Evolutionary conservation across 2,888 invertebrate genomes (phyloP).

Genomic region (Mantis religiosa): DNA sequence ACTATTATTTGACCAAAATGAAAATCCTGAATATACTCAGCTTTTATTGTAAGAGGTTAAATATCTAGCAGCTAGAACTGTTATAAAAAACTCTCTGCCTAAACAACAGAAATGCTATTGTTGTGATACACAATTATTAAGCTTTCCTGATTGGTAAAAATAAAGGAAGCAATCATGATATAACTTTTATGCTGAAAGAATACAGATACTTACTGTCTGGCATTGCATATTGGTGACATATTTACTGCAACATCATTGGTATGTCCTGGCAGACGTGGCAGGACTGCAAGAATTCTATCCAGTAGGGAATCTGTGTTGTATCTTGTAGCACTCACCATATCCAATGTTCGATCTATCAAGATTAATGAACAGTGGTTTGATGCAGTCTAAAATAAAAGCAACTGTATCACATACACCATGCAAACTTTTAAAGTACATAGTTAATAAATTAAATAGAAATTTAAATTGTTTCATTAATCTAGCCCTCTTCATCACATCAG

Average conservation of each 20-base stretch:
- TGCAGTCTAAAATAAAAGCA: slow-evolving; percentile 44
- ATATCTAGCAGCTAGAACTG: too few relatives aligned
- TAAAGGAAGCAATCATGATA: too few relatives aligned
- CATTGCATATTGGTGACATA: slow-evolving; percentile 58
- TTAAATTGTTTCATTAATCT: too few relatives aligned
- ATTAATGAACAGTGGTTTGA: slow-evolving; percentile 52
- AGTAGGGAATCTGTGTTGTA: slow-evolving; percentile 59
- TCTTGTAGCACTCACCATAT: slow-evolving; percentile 58
- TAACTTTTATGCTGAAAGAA: not conserved
- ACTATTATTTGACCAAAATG: too few relatives aligned
- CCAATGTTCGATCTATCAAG: slow-evolving; percentile 61
- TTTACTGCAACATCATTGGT: slow-evolving; percentile 60
- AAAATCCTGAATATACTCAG: too few relatives aligned
- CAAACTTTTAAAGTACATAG: not conserved
- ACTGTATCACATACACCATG: not conserved
- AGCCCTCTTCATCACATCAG: too few relatives aligned
- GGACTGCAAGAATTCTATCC: slow-evolving; percentile 55
- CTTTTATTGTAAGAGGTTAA: too few relatives aligned
- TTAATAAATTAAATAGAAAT: too few relatives aligned
- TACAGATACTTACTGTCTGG: slow-evolving; percentile 43
- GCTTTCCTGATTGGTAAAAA: too few relatives aligned
- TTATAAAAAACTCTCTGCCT: too few relatives aligned
- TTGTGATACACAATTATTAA: too few relatives aligned
- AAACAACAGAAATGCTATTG: too few relatives aligned
- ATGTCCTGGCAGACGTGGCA: slow-evolving; percentile 61